Evolutionary conservation across 2,113 vertebrate species (phyloP), one percentile per base, ranked within the genome.

Genomic region (Bubo scandiacus): DNA sequence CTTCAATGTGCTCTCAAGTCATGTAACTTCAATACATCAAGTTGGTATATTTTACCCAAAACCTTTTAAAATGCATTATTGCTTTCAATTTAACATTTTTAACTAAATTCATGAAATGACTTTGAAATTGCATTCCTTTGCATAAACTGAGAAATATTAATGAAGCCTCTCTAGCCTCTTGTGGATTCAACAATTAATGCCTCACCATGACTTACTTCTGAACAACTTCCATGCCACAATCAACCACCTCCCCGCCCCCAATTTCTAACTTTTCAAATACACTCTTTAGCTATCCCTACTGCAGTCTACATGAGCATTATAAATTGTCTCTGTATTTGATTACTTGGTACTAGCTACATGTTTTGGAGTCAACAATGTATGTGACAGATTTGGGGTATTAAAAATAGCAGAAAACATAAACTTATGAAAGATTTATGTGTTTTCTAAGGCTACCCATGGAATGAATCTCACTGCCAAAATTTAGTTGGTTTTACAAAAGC

Each of bases 321-420:
- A 92, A 87, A n/a, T 45, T 23, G 29, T 55, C 29, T 66, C 52
- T 26, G 13, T 70, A 43, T 88, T 71, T 90, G 77, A 95, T 81
- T 92, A 79, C 73, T 89, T 65, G 42, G 36, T 81, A 81, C 34
- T 80, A 61, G 61, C 62, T 91, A 65, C 65, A 34, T 54, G 54
- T 68, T 95, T 94, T 77, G 65, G 65, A 95, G 54, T 82, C 91
- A 94, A 92, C 80, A 81, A 92, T 9, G 25, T 58, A 68, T 20
- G 42, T 91, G 95, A 96, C 86, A 97, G 94, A 91, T 91, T 58
- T 42, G 58, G 92, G 91, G 70, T 94, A 94, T 77, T 90, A 95
- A 97, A 95, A 97, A 94, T 85, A 95, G 91, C 78, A 96, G 70
- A 90, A 96, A 94, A 92, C 27, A 86, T 23, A 74, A 97, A 91